Conservation (phyloP, 2,113 vertebrate species). For the Rissa tridactyla region DNA sequence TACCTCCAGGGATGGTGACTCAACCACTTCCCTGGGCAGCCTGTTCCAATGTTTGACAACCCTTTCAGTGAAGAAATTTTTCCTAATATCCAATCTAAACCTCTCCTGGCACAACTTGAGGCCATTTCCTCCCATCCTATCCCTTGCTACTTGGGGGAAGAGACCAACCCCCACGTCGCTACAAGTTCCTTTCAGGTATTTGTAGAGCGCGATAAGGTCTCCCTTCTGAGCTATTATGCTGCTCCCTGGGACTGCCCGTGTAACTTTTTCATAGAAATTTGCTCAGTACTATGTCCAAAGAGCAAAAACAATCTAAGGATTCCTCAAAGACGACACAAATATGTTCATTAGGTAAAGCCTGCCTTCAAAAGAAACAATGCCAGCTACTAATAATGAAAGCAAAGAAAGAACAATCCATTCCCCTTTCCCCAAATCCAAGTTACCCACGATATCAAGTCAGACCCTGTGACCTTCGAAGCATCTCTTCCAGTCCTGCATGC, state of each 20-base stretch:
- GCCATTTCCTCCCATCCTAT: not conserved
- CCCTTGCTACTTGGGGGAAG: not conserved
- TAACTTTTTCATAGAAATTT: not conserved
- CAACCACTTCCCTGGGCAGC: not conserved
- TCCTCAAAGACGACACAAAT: not conserved
- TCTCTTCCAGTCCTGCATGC: not conserved
- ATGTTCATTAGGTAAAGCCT: not conserved
- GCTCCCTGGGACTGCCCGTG: not conserved
- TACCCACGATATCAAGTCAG: not conserved
- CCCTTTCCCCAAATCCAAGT: not conserved
- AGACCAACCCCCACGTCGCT: rapidly evolving
- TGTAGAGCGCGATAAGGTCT: not conserved
- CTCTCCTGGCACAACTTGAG: not conserved
- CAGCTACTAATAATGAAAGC: not conserved
- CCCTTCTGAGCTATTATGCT: not conserved
- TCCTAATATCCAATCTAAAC: not conserved
- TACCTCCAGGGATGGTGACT: not conserved
- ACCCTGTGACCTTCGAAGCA: not conserved
- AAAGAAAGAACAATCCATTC: not conserved
- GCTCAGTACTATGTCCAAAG: not conserved
- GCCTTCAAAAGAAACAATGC: not conserved
- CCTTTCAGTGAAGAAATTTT: too few species aligned
- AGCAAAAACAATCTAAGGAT: not conserved
- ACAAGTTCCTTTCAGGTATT: rapidly evolving
- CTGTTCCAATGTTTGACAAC: not conserved